Base-by-base conservation (phyloP, 2,113 vertebrate species). In the Pelecanus crispus region DNA sequence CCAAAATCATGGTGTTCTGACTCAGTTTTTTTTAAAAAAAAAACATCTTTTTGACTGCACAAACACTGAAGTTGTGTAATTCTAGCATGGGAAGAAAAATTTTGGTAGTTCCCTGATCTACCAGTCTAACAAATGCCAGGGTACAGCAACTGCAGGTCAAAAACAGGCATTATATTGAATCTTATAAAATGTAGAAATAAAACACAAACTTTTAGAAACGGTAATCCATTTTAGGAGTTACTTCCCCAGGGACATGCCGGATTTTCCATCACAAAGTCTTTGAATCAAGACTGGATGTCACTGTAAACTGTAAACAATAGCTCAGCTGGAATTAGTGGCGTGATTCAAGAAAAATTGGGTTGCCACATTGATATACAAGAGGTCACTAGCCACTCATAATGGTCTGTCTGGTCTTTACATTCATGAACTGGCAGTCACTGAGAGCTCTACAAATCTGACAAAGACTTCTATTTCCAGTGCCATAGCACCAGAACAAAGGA, bases 11-110 rank as follows among this genome's bases (percentile, higher is more conserved):
- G 20, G 2, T 61, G 15, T 7, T 83, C 44, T 65, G 9, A 72
- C 16, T 80, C 13, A 59, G 1, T 2, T 63, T 0, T 63, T 0
- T n/a, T n/a, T n/a, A n/a, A 2, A 12, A 49, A 32, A 24, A 49
- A 11, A 7, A 3, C 12, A 21, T 5, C 2, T 38, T 75, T 86
- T 50, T 45, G 16, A 83, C 31, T 62, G 44, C 21, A 75, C 13
- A 81, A 24, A 70, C 11, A 66, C 7, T 7, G 1, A 62, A 71
- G 9, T 59, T 50, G 5, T n/a, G 83, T 67, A 71, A 62, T 52
- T 49, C 17, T 50, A 78, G 13, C 6, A 20, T 3, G 0, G 21
- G 12, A 85, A 68, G 31, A 92, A 90, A 82, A 73, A 31, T 58
- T 13, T 49, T 58, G 5, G 28, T 70, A 52, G 6, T 52, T 71